Percentiles rank a stretch among this genome's conserved stretches.
These are phyloP conservation scores for Zele albiditarsus DNA, from an alignment of 2,888 invertebrate species.

Conservation along the genomic window DNA sequence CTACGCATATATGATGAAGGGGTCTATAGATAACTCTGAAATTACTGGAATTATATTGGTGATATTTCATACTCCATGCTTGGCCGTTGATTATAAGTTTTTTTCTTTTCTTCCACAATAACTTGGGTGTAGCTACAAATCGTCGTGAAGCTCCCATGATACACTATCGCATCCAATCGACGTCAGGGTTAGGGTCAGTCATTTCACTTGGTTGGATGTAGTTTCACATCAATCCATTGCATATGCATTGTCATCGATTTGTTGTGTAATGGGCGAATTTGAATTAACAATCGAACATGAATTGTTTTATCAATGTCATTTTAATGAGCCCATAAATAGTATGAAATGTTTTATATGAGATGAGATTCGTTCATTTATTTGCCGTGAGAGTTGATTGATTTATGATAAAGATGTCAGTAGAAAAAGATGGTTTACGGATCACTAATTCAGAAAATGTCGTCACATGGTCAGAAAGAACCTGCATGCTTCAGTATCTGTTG, in stretches of 20 bases:
- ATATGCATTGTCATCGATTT: conserved; percentile 35
- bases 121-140: not conserved
- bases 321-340: not conserved
- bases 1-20: conserved; percentile 9
- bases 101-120: not conserved
- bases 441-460: not conserved
- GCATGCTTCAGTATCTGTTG: not conserved
- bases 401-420: not conserved
- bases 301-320: not conserved
- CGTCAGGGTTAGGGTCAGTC: conserved; percentile 24
- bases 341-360: not conserved
- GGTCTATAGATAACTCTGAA: conserved; percentile 62
- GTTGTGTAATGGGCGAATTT: conserved; percentile 20
- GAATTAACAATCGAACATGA: conserved; percentile 5
- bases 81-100: not conserved
- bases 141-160: not conserved
- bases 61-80: not conserved
- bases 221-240: not conserved
- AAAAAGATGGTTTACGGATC: not conserved
- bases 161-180: not conserved
- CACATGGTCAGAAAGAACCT: not conserved
- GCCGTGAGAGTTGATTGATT: not conserved
- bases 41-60: conserved; percentile 54
- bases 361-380: not conserved
- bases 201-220: not conserved